Base-by-base conservation (phyloP, 92 coral and sea anemone genomes). In the Blastomussa wellsi region DNA sequence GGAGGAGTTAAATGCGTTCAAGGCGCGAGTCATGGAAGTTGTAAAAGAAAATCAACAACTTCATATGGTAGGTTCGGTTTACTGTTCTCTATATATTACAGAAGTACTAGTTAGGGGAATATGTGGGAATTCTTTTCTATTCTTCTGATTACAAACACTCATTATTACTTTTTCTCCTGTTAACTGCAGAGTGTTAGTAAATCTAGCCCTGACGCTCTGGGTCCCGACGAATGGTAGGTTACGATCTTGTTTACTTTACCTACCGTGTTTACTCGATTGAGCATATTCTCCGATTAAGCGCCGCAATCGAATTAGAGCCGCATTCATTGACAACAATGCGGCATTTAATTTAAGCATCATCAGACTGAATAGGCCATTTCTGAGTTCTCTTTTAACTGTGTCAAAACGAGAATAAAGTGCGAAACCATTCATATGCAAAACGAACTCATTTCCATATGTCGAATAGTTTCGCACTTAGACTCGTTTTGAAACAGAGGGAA, bases 21-120 rank as follows among this genome's bases (percentile, higher is more conserved):
- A 95, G 86, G 90, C 90, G 44, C 82, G 97, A 78, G 92, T 96
- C 83, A 90, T 89, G 92, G 98, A 94, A 76, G 91, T 96, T 51
- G 95, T 94, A 26, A 90, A 93, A 78, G 99, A 96, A 90, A 96
- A 96, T 84, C 95, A 92, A 37, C 93, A 96, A 24, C 92, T 96
- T 65, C 98, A 93, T 52, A 81, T 94, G 93, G 99, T 96, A 90
- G 31, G 87, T 24, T 16, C 20, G 22, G 24, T 17, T 55, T 20
- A 20, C 26, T 32, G 22, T 10, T 32, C n/a, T 32, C 2, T 8
- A 1, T 4, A 69, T 24, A 32, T 37, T 69, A n/a, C 29, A 19
- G 7, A 33, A 32, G 8, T 35, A 32, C 20, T 33, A 32, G 39
- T 35, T 69, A 44, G 12, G 13, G 35, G 41, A 69, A 69, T 69